Conservation (phyloP, 2,888 invertebrate species). For the Biston stratarius region DNA sequence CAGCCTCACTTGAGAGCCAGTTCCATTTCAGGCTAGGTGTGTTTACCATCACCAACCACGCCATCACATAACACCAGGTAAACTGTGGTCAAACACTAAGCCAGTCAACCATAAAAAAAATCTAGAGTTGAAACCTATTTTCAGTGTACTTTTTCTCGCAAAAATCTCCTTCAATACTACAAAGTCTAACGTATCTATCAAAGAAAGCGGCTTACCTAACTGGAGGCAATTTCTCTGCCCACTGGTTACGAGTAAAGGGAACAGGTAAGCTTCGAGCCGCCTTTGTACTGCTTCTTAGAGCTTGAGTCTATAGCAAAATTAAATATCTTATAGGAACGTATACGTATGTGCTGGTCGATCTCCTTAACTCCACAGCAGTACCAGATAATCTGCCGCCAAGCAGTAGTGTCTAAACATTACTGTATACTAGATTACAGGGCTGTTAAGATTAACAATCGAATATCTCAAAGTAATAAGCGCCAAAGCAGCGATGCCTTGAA, state of each 20-base stretch:
- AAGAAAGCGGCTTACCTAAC: constrained; percentile 83
- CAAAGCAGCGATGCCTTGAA: no score
- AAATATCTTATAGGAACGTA: constrained; percentile 11
- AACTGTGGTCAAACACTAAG: no score
- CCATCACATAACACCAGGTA: no score
- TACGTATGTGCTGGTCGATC: background rate
- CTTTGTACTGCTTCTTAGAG: constrained; percentile 63
- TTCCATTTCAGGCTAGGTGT: no score
- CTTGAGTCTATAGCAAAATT: constrained; percentile 48
- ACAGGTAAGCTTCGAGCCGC: constrained; percentile 69
- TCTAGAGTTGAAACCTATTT: background rate
- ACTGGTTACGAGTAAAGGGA: constrained; percentile 75
- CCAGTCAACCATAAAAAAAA: background rate
- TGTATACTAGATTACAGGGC: no score
- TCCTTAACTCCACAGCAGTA: no score
- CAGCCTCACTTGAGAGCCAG: no score
- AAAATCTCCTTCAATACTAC: constrained; percentile 47
- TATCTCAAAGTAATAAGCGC: no score
- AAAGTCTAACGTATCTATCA: constrained; percentile 65
- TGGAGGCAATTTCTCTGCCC: constrained; percentile 83
- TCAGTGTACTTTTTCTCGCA: constrained; percentile 2
- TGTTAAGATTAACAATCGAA: no score
- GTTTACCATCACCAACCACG: no score
- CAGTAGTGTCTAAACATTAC: no score
- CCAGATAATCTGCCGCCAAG: no score